Percentiles rank a stretch among this genome's conserved stretches.
Evolutionary conservation across 2,888 invertebrate genomes (phyloP).

Genomic region (Rhyacophila evoluta): DNA sequence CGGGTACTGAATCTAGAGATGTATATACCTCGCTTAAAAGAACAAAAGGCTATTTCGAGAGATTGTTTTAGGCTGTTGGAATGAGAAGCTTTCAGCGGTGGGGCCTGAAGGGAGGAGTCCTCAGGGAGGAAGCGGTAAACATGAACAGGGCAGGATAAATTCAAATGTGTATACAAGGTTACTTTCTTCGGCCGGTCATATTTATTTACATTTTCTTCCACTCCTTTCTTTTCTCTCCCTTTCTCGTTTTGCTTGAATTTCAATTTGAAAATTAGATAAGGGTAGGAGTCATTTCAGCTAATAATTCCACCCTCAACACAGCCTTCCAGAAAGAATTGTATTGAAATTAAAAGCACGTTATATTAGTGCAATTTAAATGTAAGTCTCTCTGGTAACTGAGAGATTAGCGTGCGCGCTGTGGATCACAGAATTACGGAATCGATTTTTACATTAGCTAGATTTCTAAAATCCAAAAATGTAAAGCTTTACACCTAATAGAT

Average conservation of each 20-base stretch:
- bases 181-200: slow-evolving; percentile 33
- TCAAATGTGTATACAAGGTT: slow-evolving; percentile 41
- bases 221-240: not conserved
- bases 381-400: too few species aligned
- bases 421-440: too few species aligned
- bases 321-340: too few species aligned
- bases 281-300: too few species aligned
- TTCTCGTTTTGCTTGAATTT: not conserved
- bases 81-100: not conserved
- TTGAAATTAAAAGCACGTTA: too few species aligned
- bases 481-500: too few species aligned
- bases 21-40: slow-evolving; percentile 22
- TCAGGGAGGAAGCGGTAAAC: slow-evolving; percentile 35
- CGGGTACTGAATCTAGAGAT: not conserved
- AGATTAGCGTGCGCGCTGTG: too few species aligned
- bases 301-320: too few species aligned
- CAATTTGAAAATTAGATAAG: slow-evolving; percentile 6
- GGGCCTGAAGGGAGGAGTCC: not conserved
- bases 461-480: too few species aligned
- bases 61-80: slow-evolving; percentile 3
- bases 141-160: slow-evolving; percentile 46
- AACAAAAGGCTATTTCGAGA: slow-evolving; percentile 22
- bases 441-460: too few species aligned
- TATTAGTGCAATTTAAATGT: too few species aligned
- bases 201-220: slow-evolving; percentile 45